phyloP scores from a whole-genome alignment of 2,113 vertebrate genomes.

The Micromys minutus region DNA sequence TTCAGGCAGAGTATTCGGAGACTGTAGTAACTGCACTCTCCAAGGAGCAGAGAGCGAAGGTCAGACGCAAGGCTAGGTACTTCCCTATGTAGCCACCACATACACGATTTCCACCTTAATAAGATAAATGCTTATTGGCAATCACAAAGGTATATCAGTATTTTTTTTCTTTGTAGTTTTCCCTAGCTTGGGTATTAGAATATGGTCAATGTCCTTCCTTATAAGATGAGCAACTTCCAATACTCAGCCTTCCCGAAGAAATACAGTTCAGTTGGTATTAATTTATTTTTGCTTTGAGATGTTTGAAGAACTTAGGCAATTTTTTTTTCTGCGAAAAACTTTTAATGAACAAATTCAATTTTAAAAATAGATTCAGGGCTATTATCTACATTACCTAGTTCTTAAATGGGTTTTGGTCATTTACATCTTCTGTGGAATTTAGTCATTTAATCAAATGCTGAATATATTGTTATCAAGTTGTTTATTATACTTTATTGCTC shows the following conservation, averaged over 20 bases:
- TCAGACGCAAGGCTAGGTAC: neutral
- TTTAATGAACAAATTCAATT: neutral
- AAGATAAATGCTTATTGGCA: neutral
- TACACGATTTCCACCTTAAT: neutral
- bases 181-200: neutral
- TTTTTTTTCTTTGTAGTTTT: neutral
- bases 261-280: neutral
- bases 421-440: neutral
- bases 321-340: conserved; percentile 22
- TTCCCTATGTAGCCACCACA: neutral
- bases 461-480: neutral
- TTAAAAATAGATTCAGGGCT: neutral
- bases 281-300: neutral
- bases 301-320: neutral
- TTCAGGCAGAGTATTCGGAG: neutral
- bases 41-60: neutral
- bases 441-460: neutral
- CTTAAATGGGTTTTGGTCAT: neutral
- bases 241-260: neutral
- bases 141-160: neutral
- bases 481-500: neutral
- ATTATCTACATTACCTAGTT: neutral
- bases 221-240: neutral
- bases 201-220: neutral
- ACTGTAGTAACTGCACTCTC: neutral